Conservation (phyloP, 1,140 invertebrate species). For the Cherax destructor region DNA sequence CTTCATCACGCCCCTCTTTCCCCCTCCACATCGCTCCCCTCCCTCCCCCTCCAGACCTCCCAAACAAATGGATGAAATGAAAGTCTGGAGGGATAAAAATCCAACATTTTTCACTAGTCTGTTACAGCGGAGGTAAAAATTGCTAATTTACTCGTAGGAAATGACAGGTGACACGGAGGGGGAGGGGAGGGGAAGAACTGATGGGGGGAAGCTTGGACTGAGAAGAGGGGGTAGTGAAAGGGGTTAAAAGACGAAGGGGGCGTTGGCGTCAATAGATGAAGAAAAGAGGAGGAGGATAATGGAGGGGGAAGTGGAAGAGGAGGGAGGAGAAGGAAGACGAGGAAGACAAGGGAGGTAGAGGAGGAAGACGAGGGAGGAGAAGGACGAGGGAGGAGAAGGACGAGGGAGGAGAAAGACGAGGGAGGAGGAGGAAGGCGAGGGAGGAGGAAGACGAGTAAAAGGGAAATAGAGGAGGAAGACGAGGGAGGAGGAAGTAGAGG, state of each 20-base stretch:
- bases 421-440: background rate
- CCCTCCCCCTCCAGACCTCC: background rate
- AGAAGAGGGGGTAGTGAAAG: background rate
- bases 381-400: background rate
- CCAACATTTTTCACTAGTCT: slow-evolving; percentile 40
- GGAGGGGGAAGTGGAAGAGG: background rate
- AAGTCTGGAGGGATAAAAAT: slow-evolving; percentile 32
- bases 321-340: background rate
- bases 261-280: too few relatives aligned
- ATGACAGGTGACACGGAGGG: slow-evolving; percentile 46
- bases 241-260: background rate
- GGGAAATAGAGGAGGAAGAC: background rate
- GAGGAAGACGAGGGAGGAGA: background rate
- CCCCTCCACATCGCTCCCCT: background rate
- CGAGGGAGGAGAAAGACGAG: background rate
- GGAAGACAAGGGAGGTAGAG: background rate
- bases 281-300: background rate
- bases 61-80: slow-evolving; percentile 26
- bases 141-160: slow-evolving; percentile 57
- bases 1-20: too few relatives aligned
- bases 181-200: background rate
- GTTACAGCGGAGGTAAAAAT: slow-evolving; percentile 53
- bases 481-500: too few relatives aligned
- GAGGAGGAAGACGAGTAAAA: background rate
- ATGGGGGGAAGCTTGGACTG: background rate